Base-by-base conservation (phyloP, 2,113 vertebrate genomes). In the Thunnus thynnus region DNA sequence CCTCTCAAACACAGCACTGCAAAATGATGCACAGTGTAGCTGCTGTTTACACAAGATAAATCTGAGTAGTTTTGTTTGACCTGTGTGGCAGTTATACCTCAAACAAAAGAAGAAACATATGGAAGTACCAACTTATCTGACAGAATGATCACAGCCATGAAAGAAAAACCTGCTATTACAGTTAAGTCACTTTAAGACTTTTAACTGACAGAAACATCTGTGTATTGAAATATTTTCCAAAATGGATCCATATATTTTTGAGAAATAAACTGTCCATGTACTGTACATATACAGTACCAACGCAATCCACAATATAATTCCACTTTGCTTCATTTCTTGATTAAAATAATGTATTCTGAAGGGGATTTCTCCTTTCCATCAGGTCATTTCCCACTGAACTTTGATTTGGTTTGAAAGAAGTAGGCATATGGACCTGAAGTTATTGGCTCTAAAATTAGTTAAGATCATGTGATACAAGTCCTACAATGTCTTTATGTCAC, bases 1-100 rank as follows among this genome's bases (percentile, higher is more conserved):
- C 66, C 65, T 48, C 57, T 46, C 5, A 0, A 71, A 62, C 16
- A 6, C 46, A 63, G 66, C 30, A 1, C 32, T 0, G 73, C 69
- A 4, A 27, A 16, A 69, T 1, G 14, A 41, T 2, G 72, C 0
- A 0, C 5, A 6, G 65, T 4, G 27, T 12, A 1, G 58, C 67
- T 8, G 64, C 68, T 83, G 84, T 91, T 84, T 80, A 57, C 84
- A 27, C 79, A 36, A 78, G 76, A 61, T 73, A 62, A 81, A 55
- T 70, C 52, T 2, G 22, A 65, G 67, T 3, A 22, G 51, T 64
- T 83, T 36, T 50, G 12, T 81, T 81, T 92, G 85, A 80, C 66
- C 71, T 65, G 69, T 18, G 69, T 30, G 52, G 30, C 71, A 20
- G 61, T 56, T 83, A 56, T 22, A 13, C 32, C n/a, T 71, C 82